A percentile compares a stretch with the other conserved stretches of the same genome.
phyloP scores from a whole-genome alignment of 2,888 invertebrate species.

The Habrosyne pyritoides region DNA sequence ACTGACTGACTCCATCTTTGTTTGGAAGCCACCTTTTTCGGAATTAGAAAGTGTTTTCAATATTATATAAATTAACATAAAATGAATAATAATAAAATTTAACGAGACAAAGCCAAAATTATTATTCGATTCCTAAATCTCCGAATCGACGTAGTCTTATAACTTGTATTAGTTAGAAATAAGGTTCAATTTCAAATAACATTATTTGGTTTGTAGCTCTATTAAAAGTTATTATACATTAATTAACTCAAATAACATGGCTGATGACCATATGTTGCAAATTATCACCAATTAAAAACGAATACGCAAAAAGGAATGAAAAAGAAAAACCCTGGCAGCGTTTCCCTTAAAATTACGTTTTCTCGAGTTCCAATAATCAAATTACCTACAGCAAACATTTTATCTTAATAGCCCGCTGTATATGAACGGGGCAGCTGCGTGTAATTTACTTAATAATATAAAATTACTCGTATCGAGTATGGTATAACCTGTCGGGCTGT shows the following conservation, averaged over 20 bases:
- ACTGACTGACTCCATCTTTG: too few species aligned
- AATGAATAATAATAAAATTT: too few species aligned
- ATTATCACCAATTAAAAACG: neutral
- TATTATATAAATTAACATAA: too few species aligned
- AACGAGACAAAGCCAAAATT: too few species aligned
- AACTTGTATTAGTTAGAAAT: neutral
- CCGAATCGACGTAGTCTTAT: too few species aligned
- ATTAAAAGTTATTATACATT: neutral
- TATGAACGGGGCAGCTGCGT: slow-evolving; percentile 55
- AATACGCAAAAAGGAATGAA: neutral
- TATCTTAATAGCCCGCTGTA: slow-evolving; percentile 60
- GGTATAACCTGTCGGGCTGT: slow-evolving; percentile 48
- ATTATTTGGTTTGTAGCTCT: neutral
- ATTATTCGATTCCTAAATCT: too few species aligned
- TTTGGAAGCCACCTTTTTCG: too few species aligned
- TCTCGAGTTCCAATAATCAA: slow-evolving; percentile 65
- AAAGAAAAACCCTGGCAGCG: slow-evolving; percentile 4
- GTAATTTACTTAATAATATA: slow-evolving; percentile 75
- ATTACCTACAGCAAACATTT: slow-evolving; percentile 75
- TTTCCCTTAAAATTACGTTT: slow-evolving; percentile 32
- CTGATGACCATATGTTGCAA: neutral
- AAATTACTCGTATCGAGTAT: slow-evolving; percentile 61
- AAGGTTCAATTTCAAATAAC: neutral
- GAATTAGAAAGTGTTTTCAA: too few species aligned
- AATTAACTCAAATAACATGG: neutral